phyloP scores from a whole-genome alignment of 2,113 vertebrate genomes.

The Gopherus evgoodei region DNA sequence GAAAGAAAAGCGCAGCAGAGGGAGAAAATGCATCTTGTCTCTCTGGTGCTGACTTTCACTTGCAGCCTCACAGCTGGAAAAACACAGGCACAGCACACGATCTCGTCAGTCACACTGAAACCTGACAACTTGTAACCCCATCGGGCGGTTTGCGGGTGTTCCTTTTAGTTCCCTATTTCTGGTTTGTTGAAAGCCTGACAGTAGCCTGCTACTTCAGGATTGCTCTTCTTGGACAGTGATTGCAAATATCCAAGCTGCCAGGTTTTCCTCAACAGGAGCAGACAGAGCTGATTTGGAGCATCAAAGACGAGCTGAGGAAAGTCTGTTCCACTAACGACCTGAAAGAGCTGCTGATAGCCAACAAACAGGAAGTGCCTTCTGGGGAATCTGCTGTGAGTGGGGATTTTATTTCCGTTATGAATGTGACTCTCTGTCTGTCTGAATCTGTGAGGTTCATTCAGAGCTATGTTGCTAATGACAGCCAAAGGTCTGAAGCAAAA shows the following conservation, averaged over 20 bases:
- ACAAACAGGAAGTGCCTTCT: conserved; percentile 92
- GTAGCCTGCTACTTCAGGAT: background rate
- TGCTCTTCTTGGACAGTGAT: background rate
- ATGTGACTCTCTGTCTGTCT: background rate
- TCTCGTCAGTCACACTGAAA: background rate
- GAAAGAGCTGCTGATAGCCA: conserved; percentile 96
- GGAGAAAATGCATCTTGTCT: background rate
- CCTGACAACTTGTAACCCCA: background rate
- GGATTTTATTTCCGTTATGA: background rate
- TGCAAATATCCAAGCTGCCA: conserved; percentile 1
- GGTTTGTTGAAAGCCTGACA: background rate
- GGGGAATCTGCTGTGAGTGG: conserved; percentile 94
- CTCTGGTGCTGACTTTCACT: background rate
- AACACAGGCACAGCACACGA: background rate
- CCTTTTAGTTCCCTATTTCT: background rate
- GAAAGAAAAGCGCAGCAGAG: background rate
- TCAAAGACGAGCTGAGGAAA: conserved; percentile 96
- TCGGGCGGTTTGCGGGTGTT: background rate
- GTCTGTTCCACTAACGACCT: conserved; percentile 91
- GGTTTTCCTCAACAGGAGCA: conserved; percentile 83
- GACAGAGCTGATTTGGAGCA: conserved; percentile 92
- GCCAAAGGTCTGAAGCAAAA: background rate
- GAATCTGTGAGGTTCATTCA: fast-evolving
- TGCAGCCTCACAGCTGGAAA: background rate
- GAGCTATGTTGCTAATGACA: background rate